Evolutionary conservation across 2,113 vertebrate genomes (phyloP), one percentile per base, ranked within the genome.

Genomic region (Chaetops frenatus): DNA sequence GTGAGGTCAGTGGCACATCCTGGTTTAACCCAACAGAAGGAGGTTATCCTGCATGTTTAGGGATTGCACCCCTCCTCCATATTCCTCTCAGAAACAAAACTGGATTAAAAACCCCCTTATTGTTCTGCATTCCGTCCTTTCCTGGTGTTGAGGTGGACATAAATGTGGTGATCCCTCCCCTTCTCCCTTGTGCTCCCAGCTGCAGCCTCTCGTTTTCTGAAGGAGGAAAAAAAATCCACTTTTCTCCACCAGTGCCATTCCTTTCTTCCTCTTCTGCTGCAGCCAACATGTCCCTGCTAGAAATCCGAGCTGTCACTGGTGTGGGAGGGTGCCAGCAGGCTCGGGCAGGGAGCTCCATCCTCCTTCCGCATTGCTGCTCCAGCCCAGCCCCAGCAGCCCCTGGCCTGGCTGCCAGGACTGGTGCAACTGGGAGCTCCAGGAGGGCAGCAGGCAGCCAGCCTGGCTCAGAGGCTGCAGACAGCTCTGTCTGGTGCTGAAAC

Each of bases 251-350:
- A 83, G 42, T 42, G 35, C 73, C 57, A 62, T 64, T 78, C 1
- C 3, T 51, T 94, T 47, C 73, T 88, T 95, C 89, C 83, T 84
- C 44, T 89, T 78, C 42, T 78, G 83, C 1, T 0, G 90, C 91
- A 93, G 94, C 67, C 7, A 2, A 90, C 92, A 4, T 23, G 80
- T 93, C 92, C 88, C 80, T 93, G 64, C 5, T 7, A 45, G 91
- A 72, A 93, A 74, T 28, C 24, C 0, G 24, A 88, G 92, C 80
- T 95, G 95, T 70, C 94, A 51, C 86, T 90, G 24, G 2, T 65
- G 90, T 81, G 76, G 95, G 86, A 92, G 76, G 90, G 23, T 70
- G 80, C 67, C 86, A 86, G 88, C 92, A 94, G 88, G 88, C 94
- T 95, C 0, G 3, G 82, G 80, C 80, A 92, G 67, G 69, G 84